Evolutionary conservation across 2,888 invertebrate genomes (phyloP), one percentile per base, ranked within the genome.

Genomic region (Chouioia cunea): DNA sequence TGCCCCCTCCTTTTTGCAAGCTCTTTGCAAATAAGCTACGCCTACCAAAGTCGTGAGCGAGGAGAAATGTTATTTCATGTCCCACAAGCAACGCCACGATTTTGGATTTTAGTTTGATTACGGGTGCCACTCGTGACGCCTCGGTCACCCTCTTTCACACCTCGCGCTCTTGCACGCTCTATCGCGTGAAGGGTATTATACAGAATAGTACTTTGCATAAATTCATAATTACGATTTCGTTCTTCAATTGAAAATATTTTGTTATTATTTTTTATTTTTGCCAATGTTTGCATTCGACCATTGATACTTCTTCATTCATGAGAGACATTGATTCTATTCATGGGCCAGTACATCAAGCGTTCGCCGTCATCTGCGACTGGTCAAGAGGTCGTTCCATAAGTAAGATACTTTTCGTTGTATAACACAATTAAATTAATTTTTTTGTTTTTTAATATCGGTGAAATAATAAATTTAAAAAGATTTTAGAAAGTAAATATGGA

Each of bases 41-140:
- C 36, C 36, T 36, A 36, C 36, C 36, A 36, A 36, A 36, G 36
- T 27, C n/a, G 18, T 23, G 8, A 36, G 50, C 22, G 48, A 18
- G 23, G n/a, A 16, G 36, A 23, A 27, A 65, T 50, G 70, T 58
- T 58, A 64, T 64, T 64, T 47, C 44, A 23, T 57, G 22, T 57
- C 4, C 18, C 47, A 47, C 18, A 18, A 46, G 12, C 56, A 27
- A 47, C 44, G 46, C n/a, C 62, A 23, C 43, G 52, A 68, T 72
- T 72, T 72, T 65, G 72, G 72, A 20, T 80, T 79, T 76, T 83
- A 84, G 85, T 85, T 80, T 83, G 83, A 84, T 85, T 83, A 84
- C 80, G 81, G 83, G 83, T 84, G 83, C 80, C 80, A 79, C 74
- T 79, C 81, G 80, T 75, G 70, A 62, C 75, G 69, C 74, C 60